These are phyloP conservation scores for Xiphophorus hellerii DNA, from an alignment of 2,113 vertebrate genomes.

Conservation along the genomic window DNA sequence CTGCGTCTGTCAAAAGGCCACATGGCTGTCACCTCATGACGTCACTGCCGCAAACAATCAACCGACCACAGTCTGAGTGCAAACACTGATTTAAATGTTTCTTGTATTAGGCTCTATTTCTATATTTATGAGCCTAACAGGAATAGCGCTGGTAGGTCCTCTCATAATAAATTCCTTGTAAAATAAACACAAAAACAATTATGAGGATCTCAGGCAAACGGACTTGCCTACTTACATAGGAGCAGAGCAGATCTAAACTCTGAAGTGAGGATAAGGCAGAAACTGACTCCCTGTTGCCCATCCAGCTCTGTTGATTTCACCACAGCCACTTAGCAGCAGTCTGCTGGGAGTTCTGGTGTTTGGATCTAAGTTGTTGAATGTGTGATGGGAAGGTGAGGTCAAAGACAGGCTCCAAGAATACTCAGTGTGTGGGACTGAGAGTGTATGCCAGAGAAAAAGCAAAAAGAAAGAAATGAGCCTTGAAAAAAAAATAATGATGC, in stretches of 20 bases:
- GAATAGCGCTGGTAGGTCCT: neutral
- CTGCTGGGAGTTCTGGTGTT: constrained; percentile 53
- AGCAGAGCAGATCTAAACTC: constrained; percentile 1
- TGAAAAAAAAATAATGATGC: constrained; percentile 67
- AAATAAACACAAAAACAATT: constrained; percentile 10
- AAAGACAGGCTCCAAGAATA: constrained; percentile 56
- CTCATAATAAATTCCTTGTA: neutral
- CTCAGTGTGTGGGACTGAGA: constrained; percentile 22
- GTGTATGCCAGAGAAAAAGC: constrained; percentile 37
- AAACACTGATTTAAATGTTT: constrained; percentile 15
- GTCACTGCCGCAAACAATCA: constrained; percentile 52
- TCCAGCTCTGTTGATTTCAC: constrained; percentile 29
- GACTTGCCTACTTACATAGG: neutral
- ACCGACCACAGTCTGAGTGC: constrained; percentile 6
- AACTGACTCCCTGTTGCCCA: constrained; percentile 9
- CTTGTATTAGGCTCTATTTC: neutral
- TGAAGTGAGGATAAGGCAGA: constrained; percentile 12
- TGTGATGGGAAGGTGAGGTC: constrained; percentile 70
- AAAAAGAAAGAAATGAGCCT: constrained; percentile 55
- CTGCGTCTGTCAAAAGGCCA: constrained; percentile 76
- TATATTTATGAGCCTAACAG: constrained; percentile 18
- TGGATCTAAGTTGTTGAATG: constrained; percentile 46
- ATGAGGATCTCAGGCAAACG: constrained; percentile 1
- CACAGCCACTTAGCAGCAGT: constrained; percentile 49
- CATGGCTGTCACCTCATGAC: constrained; percentile 60